A percentile compares a stretch with the other conserved stretches of the same genome.
phyloP scores from a whole-genome alignment of 2,113 vertebrate genomes.

The Orthochromis malagaraziensis region DNA sequence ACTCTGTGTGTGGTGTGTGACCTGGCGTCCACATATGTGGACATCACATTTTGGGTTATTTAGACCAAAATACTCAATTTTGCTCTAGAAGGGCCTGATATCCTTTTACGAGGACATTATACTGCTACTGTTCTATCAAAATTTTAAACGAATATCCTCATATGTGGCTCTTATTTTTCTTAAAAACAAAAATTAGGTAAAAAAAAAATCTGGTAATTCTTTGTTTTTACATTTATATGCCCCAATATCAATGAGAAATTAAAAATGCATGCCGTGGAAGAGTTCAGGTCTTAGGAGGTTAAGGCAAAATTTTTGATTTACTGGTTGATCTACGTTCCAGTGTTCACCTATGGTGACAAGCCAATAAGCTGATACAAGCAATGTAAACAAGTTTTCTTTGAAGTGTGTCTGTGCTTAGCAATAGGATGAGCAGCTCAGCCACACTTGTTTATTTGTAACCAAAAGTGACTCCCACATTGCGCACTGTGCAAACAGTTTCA shows the following conservation, averaged over 20 bases:
- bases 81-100: background rate
- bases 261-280: background rate
- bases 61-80: background rate
- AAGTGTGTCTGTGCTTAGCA: background rate
- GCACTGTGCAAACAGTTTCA: background rate
- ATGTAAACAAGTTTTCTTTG: background rate
- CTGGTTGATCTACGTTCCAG: background rate
- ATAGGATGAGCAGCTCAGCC: background rate
- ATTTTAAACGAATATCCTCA: accelerated
- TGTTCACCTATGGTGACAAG: background rate
- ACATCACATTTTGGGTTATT: background rate
- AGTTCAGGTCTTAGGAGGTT: background rate
- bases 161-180: accelerated
- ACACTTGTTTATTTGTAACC: background rate
- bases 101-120: background rate
- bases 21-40: background rate
- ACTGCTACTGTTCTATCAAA: background rate
- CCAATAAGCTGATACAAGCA: background rate
- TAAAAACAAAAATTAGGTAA: background rate
- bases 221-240: background rate
- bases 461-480: background rate
- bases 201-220: background rate
- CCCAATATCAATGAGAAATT: background rate
- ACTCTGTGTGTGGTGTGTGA: background rate
- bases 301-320: accelerated